phyloP scores from a whole-genome alignment of 2,797 vertebrate species.

The Phrynocephalus guinanensis region DNA sequence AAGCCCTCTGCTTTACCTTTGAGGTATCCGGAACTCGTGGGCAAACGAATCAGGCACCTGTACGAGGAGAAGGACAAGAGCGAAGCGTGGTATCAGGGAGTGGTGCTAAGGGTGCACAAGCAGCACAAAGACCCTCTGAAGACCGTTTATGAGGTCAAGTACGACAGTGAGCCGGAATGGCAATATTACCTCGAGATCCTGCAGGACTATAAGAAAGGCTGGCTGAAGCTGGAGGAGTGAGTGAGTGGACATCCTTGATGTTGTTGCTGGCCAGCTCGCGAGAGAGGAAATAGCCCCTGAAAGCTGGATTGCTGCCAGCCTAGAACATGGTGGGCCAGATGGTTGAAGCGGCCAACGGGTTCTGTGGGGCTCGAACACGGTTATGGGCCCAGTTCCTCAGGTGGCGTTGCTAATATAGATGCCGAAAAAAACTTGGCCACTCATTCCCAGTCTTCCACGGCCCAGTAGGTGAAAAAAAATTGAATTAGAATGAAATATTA shows the following conservation, averaged over 20 bases:
- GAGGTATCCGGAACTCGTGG: slow-evolving; percentile 84
- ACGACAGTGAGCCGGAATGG: slow-evolving; percentile 88
- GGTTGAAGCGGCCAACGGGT: neutral
- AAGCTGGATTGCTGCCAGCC: neutral
- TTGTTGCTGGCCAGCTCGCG: neutral
- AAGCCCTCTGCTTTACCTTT: slow-evolving; percentile 52
- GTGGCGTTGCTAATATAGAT: neutral
- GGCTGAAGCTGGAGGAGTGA: slow-evolving; percentile 84
- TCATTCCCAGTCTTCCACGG: neutral
- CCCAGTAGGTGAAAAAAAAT: neutral
- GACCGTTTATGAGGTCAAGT: slow-evolving; percentile 85
- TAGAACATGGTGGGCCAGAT: neutral
- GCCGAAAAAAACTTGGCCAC: neutral
- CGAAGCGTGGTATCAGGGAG: slow-evolving; percentile 85
- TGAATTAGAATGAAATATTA: neutral
- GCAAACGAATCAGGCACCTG: slow-evolving; percentile 82
- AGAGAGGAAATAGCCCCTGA: neutral
- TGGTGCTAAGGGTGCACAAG: slow-evolving; percentile 82
- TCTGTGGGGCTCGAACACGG: too few species aligned
- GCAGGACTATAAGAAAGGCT: slow-evolving; percentile 87
- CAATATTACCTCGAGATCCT: slow-evolving; percentile 88
- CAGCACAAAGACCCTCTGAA: slow-evolving; percentile 81
- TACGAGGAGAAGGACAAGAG: slow-evolving; percentile 87
- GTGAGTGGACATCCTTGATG: neutral
- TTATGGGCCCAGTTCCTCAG: too few species aligned